phyloP scores from a whole-genome alignment of 2,888 invertebrate genomes.

The Thera britannica region DNA sequence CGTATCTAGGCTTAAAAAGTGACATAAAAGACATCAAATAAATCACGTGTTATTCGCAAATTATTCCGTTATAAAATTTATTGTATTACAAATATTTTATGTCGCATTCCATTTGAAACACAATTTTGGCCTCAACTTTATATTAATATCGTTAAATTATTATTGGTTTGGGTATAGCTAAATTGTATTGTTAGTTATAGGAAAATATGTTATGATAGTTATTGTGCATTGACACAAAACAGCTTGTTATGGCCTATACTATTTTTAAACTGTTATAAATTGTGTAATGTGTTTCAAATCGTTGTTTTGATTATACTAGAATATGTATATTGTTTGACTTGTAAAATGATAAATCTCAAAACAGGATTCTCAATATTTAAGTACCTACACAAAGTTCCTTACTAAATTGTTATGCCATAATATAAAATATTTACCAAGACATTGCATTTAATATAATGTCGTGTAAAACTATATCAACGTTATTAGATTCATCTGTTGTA shows the following conservation, averaged over 20 bases:
- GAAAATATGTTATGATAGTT: conserved; percentile 3
- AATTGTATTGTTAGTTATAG: conserved; percentile 16
- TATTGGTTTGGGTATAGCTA: conserved; percentile 19
- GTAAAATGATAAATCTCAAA: conserved; percentile 10
- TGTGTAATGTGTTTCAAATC: conserved; percentile 1
- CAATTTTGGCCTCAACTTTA: conserved; percentile 6
- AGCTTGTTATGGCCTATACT: conserved; percentile 23
- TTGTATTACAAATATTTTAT: conserved; percentile 7
- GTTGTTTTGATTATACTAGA: neutral
- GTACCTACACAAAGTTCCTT: conserved; percentile 11
- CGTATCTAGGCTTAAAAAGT: conserved; percentile 17
- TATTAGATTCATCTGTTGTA: conserved; percentile 29
- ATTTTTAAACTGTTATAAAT: neutral
- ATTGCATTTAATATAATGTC: conserved; percentile 13
- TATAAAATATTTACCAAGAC: conserved; percentile 1
- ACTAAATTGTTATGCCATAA: conserved; percentile 10
- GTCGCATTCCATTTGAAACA: conserved; percentile 29
- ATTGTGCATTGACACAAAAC: conserved; percentile 11
- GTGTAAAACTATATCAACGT: conserved; percentile 12
- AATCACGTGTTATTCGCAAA: conserved; percentile 11
- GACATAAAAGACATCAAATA: conserved; percentile 19
- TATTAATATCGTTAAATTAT: conserved; percentile 1
- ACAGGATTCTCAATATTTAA: conserved; percentile 1
- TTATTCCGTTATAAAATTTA: neutral
- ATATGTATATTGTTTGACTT: neutral